phyloP scores from a whole-genome alignment of 2,797 vertebrate species.

The Periophthalmus magnuspinnatus region DNA sequence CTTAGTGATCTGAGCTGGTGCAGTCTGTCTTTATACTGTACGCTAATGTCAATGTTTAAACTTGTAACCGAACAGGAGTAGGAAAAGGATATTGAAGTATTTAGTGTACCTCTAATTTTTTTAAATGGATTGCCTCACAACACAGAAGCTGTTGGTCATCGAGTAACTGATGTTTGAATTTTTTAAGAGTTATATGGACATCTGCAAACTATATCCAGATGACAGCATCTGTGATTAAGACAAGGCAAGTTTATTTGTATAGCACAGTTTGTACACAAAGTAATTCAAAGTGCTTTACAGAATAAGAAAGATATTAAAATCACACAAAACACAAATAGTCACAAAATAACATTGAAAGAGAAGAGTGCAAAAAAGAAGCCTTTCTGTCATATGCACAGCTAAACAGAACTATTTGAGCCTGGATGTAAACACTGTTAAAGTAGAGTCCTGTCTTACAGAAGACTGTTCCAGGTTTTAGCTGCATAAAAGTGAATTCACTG shows the following conservation, averaged over 20 bases:
- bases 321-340: no score
- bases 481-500: no score
- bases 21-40: slow-evolving; percentile 24
- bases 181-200: neutral
- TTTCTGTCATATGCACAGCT: no score
- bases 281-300: neutral
- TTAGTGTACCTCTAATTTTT: no score
- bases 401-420: no score
- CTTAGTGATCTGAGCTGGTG: slow-evolving; percentile 22
- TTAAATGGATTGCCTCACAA: neutral
- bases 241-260: no score
- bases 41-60: slow-evolving; percentile 12
- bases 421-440: no score
- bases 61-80: neutral
- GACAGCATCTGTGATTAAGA: neutral
- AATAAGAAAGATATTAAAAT: no score
- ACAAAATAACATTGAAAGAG: no score
- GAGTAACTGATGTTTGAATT: neutral
- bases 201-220: neutral
- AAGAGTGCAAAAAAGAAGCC: no score
- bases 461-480: no score
- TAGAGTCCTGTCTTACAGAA: no score
- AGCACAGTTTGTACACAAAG: neutral
- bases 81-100: neutral
- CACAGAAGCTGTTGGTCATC: neutral